Evolutionary conservation across 2,888 invertebrate genomes (phyloP), one percentile per base, ranked within the genome.

Genomic region (Caenorhabditis panamensis): DNA sequence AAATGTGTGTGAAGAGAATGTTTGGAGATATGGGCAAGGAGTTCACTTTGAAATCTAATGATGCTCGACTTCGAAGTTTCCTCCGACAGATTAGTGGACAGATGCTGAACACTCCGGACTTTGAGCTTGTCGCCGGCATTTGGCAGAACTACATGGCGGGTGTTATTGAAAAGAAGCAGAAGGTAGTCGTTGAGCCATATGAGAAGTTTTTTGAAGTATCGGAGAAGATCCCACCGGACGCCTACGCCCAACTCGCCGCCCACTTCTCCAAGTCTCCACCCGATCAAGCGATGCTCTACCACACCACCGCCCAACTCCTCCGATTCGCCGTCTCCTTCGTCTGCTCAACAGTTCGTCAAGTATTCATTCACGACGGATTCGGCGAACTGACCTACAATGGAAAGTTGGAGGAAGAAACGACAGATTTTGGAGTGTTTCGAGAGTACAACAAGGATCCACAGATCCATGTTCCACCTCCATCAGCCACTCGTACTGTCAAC

Each of bases 321-420:
- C 63, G 22, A 16, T 64, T 64, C 22, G 31, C 36, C 13, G 24
- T 51, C 13, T 5, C 1, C 0, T 24, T 64, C 37, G 1, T 28
- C 6, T n/a, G 51, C 5, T 47, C n/a, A 28, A 64, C 63, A 16
- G 3, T 64, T n/a, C 49, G 63, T 4, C 51, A 64, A 31, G 51
- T 53, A 0, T 36, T 64, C 11, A 9, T 3, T 3, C 41, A 3
- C 6, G 16, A 41, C 41, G 41, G 41, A n/a, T n/a, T n/a, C n/a
- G n/a, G n/a, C n/a, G n/a, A n/a, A 16, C 16, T 16, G 8, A 18
- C 2, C 3, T 64, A 16, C n/a, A 36, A 51, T 24, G 63, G 63
- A 6, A 1, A 13, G 2, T 11, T 51, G 4, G 63, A 64, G 0
- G 53, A 20, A 2, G 37, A 36, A 64, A 22, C 24, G 1, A 64